These are phyloP conservation scores for Corythoichthys intestinalis DNA, from an alignment of 2,113 vertebrate genomes.

Conservation along the genomic window DNA sequence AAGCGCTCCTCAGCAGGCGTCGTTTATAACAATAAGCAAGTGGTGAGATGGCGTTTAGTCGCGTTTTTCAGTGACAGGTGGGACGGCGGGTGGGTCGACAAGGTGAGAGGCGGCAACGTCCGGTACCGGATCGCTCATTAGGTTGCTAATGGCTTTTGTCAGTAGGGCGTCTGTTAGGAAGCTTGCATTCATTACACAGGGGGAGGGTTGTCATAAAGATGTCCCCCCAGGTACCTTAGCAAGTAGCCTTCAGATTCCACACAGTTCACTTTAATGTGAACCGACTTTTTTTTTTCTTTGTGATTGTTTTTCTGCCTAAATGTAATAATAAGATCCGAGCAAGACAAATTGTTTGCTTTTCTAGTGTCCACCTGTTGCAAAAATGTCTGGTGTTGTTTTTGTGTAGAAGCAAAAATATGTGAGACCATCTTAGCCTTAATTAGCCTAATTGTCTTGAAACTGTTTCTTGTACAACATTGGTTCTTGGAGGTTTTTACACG, in stretches of 20 bases:
- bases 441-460: background rate
- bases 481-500: background rate
- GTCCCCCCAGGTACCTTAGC: constrained; percentile 29
- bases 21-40: constrained; percentile 50
- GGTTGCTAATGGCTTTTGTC: constrained; percentile 65
- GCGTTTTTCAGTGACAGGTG: constrained; percentile 19
- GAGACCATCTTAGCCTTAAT: background rate
- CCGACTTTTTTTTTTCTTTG: background rate
- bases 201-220: constrained; percentile 25
- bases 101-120: constrained; percentile 11
- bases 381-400: background rate
- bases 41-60: constrained; percentile 37
- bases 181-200: constrained; percentile 51
- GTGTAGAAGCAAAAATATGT: background rate
- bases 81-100: background rate
- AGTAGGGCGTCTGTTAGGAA: constrained; percentile 54
- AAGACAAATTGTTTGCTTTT: background rate
- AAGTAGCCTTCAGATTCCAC: constrained; percentile 39
- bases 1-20: constrained; percentile 45
- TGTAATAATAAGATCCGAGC: background rate
- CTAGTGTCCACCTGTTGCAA: background rate
- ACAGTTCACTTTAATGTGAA: background rate
- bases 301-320: background rate
- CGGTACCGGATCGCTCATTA: constrained; percentile 34
- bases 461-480: background rate